phyloP scores from a whole-genome alignment of 1,140 invertebrate species.

The Pantala flavescens region DNA sequence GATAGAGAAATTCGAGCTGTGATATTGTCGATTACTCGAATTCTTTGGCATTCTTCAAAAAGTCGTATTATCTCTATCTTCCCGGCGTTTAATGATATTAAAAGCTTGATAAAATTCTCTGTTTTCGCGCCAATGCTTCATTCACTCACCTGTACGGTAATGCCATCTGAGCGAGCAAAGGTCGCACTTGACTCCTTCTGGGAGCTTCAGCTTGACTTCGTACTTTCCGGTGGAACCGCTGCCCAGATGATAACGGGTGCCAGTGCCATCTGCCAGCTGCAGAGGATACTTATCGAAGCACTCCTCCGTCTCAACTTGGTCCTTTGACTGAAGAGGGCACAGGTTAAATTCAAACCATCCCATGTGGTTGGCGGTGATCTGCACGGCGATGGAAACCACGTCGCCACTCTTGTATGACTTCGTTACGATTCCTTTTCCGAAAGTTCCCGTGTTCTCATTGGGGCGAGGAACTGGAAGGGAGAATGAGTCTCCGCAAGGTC shows the following conservation, averaged over 20 bases:
- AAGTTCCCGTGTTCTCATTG: slow-evolving; percentile 51
- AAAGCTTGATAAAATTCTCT: too few relatives aligned
- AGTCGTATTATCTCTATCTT: too few relatives aligned
- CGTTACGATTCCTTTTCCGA: slow-evolving; percentile 45
- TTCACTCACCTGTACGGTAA: slow-evolving; percentile 13
- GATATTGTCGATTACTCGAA: too few relatives aligned
- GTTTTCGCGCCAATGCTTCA: too few relatives aligned
- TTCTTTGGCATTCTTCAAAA: too few relatives aligned
- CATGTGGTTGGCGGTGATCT: slow-evolving; percentile 43
- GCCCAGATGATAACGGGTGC: slow-evolving; percentile 25
- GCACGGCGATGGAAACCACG: slow-evolving; percentile 33
- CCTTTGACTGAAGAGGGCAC: slow-evolving; percentile 29
- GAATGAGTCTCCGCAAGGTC: slow-evolving; percentile 12
- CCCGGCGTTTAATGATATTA: too few relatives aligned
- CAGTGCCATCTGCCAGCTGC: slow-evolving; percentile 14
- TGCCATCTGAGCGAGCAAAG: slow-evolving; percentile 27
- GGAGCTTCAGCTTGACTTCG: slow-evolving; percentile 17
- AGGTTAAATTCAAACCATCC: slow-evolving; percentile 46
- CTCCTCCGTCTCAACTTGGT: not conserved
- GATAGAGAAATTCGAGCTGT: too few relatives aligned
- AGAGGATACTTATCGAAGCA: slow-evolving; percentile 8
- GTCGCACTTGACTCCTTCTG: slow-evolving; percentile 22
- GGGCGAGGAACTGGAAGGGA: slow-evolving; percentile 39
- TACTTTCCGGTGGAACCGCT: slow-evolving; percentile 14
- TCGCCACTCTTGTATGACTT: slow-evolving; percentile 30